Conservation (phyloP, 2,888 invertebrate genomes). For the Neoitamus cyanurus region DNA sequence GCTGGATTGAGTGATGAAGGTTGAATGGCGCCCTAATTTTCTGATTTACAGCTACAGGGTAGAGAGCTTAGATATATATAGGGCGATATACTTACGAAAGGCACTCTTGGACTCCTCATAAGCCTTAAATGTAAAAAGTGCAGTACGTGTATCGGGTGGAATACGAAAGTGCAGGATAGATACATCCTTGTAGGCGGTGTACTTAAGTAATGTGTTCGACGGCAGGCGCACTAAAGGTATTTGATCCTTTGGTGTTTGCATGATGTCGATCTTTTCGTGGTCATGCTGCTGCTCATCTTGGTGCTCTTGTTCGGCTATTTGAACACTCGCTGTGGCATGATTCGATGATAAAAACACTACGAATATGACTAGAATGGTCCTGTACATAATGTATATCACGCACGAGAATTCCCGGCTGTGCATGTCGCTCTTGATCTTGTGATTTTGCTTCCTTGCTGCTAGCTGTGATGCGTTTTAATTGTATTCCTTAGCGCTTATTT, state of each 20-base stretch:
- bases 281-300: conserved; percentile 42
- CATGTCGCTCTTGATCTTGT: not conserved
- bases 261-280: conserved; percentile 55
- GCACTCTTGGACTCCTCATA: conserved; percentile 66
- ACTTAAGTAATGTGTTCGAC: conserved; percentile 68
- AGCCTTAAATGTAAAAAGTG: conserved; percentile 66
- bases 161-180: conserved; percentile 71
- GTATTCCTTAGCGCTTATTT: not conserved
- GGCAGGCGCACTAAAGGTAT: conserved; percentile 65
- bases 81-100: conserved; percentile 65
- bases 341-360: conserved; percentile 44
- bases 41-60: not conserved
- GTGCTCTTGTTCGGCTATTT: conserved; percentile 53
- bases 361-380: conserved; percentile 49
- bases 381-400: conserved; percentile 15
- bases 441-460: not conserved
- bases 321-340: conserved; percentile 47
- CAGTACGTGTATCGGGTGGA: conserved; percentile 68
- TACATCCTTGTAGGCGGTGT: conserved; percentile 71
- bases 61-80: not conserved
- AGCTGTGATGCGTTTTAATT: not conserved
- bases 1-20: not conserved
- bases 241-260: conserved; percentile 60
- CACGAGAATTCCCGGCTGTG: not conserved
- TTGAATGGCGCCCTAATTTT: not conserved